These are phyloP conservation scores for Clunio marinus DNA, from an alignment of 2,888 invertebrate genomes.

Conservation along the genomic window DNA sequence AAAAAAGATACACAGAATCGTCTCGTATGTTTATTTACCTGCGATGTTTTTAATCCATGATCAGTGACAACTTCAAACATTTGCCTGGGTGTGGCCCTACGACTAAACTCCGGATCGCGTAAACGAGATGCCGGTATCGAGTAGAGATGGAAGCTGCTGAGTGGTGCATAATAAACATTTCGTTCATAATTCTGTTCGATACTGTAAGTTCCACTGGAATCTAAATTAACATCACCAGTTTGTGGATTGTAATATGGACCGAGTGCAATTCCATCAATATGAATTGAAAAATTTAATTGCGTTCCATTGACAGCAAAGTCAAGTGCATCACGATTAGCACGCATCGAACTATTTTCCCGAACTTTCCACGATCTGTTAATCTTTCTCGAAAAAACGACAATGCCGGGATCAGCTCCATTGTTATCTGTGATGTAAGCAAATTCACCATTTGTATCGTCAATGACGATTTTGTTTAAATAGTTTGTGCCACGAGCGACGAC, in stretches of 20 bases:
- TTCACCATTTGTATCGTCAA: slow-evolving; percentile 63
- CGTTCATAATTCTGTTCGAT: slow-evolving; percentile 42
- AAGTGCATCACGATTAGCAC: slow-evolving; percentile 56
- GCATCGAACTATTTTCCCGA: slow-evolving; percentile 62
- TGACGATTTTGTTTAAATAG: slow-evolving; percentile 67
- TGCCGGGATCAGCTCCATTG: slow-evolving; percentile 63
- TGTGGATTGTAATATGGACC: slow-evolving; percentile 57
- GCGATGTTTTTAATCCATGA: slow-evolving; percentile 61
- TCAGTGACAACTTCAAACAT: slow-evolving; percentile 53
- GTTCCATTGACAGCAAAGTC: slow-evolving; percentile 60
- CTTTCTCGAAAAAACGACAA: slow-evolving; percentile 64
- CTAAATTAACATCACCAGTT: slow-evolving; percentile 42
- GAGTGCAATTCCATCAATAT: slow-evolving; percentile 68
- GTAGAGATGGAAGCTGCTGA: slow-evolving; percentile 61
- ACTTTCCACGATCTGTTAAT: slow-evolving; percentile 68
- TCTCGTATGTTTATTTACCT: slow-evolving; percentile 8
- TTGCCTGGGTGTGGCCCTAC: slow-evolving; percentile 46
- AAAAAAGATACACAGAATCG: too few species aligned
- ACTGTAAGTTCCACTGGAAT: slow-evolving; percentile 41
- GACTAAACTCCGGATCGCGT: slow-evolving; percentile 54
- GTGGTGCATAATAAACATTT: slow-evolving; percentile 63
- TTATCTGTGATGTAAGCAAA: slow-evolving; percentile 71
- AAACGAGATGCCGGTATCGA: slow-evolving; percentile 61
- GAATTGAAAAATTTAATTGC: slow-evolving; percentile 56
- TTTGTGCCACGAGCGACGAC: slow-evolving; percentile 58